Evolutionary conservation across 2,113 vertebrate species (phyloP).

Genomic region (Camelus dromedarius): DNA sequence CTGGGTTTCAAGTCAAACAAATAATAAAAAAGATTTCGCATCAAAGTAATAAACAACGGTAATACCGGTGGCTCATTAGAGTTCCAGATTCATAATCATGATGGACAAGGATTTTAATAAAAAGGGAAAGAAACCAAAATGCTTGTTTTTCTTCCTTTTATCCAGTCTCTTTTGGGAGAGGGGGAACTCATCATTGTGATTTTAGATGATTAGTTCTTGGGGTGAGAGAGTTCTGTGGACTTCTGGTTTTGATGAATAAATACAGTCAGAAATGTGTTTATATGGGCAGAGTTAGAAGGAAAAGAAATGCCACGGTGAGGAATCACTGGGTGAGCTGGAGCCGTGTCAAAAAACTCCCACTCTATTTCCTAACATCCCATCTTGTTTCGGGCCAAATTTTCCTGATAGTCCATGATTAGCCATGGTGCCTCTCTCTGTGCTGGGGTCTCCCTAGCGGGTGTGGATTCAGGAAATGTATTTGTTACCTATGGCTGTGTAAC

Average conservation of each 20-base stretch:
- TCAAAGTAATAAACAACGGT: constrained; percentile 74
- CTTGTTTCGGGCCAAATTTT: not conserved
- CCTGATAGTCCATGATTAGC: not conserved
- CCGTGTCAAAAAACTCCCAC: not conserved
- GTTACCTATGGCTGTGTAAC: not conserved
- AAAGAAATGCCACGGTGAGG: not conserved
- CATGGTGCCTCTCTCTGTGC: not conserved
- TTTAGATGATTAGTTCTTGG: not conserved
- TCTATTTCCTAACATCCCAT: not conserved
- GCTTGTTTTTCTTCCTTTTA: not conserved
- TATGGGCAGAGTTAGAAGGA: not conserved
- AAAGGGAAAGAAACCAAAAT: constrained; percentile 47
- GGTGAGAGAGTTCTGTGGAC: fast-evolving
- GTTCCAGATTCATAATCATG: constrained; percentile 48
- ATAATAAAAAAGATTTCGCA: constrained; percentile 72
- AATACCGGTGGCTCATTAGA: constrained; percentile 22
- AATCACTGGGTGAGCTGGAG: not conserved
- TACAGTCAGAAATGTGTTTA: not conserved
- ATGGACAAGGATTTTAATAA: constrained; percentile 64
- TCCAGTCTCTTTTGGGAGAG: not conserved
- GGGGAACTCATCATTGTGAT: fast-evolving
- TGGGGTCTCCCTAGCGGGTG: not conserved
- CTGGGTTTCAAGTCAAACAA: constrained; percentile 79
- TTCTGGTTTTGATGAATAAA: not conserved
- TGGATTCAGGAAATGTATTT: not conserved